Evolutionary conservation across 2,888 invertebrate genomes (phyloP).

Genomic region (Tridacna crocea): DNA sequence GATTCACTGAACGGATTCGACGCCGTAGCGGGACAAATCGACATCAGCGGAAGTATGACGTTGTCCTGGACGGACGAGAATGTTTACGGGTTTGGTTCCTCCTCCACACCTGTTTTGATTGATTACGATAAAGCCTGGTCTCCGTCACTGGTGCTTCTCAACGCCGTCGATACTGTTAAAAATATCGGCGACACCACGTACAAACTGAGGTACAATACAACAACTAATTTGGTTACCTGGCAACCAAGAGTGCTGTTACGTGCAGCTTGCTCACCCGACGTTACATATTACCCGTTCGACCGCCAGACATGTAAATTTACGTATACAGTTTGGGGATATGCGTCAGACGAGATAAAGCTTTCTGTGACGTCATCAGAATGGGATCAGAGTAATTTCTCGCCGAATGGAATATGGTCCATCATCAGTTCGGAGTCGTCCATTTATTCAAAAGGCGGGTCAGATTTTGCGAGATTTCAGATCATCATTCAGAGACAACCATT

Average conservation of each 20-base stretch:
- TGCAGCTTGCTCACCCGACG: constrained; percentile 55
- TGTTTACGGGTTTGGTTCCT: too few relatives aligned
- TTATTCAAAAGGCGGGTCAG: constrained; percentile 22
- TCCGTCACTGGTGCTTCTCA: constrained; percentile 51
- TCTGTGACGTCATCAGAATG: constrained; percentile 39
- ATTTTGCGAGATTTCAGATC: constrained; percentile 42
- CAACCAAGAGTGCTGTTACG: constrained; percentile 52
- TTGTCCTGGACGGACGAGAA: constrained; percentile 47
- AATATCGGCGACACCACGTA: constrained; percentile 58
- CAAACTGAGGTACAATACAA: constrained; percentile 39
- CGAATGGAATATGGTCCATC: constrained; percentile 54
- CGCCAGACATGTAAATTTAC: constrained; percentile 50
- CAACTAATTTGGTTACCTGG: constrained; percentile 33
- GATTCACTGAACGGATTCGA: constrained; percentile 56
- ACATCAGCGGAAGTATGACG: constrained; percentile 55
- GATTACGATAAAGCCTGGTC: constrained; percentile 56
- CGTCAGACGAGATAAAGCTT: constrained; percentile 42
- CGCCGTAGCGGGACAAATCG: constrained; percentile 56
- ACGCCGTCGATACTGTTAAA: constrained; percentile 56
- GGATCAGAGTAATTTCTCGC: constrained; percentile 33
- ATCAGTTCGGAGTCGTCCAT: constrained; percentile 30
- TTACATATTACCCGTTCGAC: constrained; percentile 63
- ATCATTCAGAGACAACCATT: constrained; percentile 52
- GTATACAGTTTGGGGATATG: constrained; percentile 58
- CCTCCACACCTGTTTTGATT: constrained; percentile 28